Conservation (phyloP, 2,113 vertebrate genomes). For the Isurus oxyrinchus region DNA sequence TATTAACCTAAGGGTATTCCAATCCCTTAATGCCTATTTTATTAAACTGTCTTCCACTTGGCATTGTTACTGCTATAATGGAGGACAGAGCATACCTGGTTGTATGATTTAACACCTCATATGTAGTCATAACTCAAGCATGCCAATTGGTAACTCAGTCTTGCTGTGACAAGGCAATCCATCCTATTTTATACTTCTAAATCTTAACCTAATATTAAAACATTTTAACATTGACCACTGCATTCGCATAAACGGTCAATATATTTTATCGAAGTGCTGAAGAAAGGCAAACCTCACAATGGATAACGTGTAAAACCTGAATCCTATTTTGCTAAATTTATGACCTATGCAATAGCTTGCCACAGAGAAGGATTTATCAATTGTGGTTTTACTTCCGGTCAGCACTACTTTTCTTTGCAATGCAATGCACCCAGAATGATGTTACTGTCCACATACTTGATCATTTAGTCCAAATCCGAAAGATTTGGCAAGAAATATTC, state of each 20-base stretch:
- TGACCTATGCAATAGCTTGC: not conserved
- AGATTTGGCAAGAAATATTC: not conserved
- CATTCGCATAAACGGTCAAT: not conserved
- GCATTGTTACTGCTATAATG: not conserved
- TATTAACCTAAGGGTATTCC: not conserved
- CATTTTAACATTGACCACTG: not conserved
- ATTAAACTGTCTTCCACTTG: not conserved
- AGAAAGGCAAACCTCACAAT: not conserved
- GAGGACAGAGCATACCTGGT: not conserved
- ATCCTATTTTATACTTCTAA: not conserved
- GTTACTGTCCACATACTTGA: not conserved
- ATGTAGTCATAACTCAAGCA: not conserved
- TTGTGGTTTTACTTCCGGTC: not conserved
- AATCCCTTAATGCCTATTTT: not conserved
- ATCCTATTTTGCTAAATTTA: not conserved
- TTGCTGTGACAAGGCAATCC: conserved; percentile 5
- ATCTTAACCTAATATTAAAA: not conserved
- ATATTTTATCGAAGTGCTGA: not conserved
- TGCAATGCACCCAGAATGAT: not conserved
- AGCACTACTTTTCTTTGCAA: not conserved
- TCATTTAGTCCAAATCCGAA: not conserved
- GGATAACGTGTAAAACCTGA: not conserved
- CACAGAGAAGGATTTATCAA: conserved; percentile 3
- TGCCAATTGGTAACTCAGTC: not conserved
- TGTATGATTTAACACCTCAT: not conserved